These are phyloP conservation scores for Gobius niger DNA, from an alignment of 2,113 vertebrate species.

Conservation along the genomic window DNA sequence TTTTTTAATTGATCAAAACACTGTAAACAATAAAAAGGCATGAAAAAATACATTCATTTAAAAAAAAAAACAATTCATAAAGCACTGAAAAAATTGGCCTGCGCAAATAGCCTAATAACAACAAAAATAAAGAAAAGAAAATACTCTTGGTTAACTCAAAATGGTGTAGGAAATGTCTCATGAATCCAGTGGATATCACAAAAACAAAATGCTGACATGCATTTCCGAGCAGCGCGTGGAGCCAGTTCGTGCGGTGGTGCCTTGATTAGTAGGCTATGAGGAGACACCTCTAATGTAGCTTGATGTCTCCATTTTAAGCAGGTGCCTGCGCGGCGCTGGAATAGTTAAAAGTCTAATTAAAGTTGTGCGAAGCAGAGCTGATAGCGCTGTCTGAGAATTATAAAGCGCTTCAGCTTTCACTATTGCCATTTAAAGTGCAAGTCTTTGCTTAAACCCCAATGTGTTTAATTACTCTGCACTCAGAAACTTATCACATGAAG, in stretches of 20 bases:
- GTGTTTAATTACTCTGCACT: slow-evolving; percentile 56
- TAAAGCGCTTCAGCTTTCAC: slow-evolving; percentile 43
- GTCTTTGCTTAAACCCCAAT: slow-evolving; percentile 39
- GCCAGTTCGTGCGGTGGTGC: background rate
- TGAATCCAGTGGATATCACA: too few relatives aligned
- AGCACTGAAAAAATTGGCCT: too few relatives aligned
- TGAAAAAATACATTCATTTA: too few relatives aligned
- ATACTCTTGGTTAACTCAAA: too few relatives aligned
- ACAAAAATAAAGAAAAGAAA: too few relatives aligned
- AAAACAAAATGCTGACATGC: too few relatives aligned
- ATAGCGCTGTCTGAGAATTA: slow-evolving; percentile 46
- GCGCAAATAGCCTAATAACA: too few relatives aligned
- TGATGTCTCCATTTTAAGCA: slow-evolving; percentile 25
- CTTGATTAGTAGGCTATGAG: background rate
- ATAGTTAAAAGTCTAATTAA: slow-evolving; percentile 54
- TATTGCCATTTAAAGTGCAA: slow-evolving; percentile 42
- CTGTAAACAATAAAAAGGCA: too few relatives aligned
- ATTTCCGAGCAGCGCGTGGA: background rate
- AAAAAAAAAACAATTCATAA: too few relatives aligned
- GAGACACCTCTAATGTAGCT: slow-evolving; percentile 2
- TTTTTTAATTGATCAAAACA: too few relatives aligned
- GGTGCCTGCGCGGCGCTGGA: slow-evolving; percentile 1
- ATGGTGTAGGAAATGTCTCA: too few relatives aligned
- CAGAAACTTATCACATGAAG: slow-evolving; percentile 37
- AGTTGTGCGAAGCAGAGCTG: slow-evolving; percentile 23